phyloP scores from a whole-genome alignment of 2,113 vertebrate species.

The Hiodon alosoides region DNA sequence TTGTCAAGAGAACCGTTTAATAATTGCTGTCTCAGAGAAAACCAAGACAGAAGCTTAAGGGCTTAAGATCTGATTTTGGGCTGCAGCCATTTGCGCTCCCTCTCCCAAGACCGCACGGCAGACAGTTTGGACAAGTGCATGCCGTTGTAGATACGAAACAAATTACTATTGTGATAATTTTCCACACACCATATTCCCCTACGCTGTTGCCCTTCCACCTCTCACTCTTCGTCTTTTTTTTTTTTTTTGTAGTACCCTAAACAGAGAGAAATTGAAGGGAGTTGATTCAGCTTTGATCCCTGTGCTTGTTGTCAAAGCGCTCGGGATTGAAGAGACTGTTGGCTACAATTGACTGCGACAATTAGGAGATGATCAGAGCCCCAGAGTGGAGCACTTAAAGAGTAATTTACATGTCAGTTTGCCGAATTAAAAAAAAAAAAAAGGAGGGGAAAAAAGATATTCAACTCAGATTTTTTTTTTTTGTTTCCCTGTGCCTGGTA shows the following conservation, averaged over 20 bases:
- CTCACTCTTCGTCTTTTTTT: slow-evolving; percentile 60
- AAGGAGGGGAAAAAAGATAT: slow-evolving; percentile 71
- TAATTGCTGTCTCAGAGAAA: too few species aligned
- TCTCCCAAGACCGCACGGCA: too few species aligned
- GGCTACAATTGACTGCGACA: slow-evolving; percentile 99
- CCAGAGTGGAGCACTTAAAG: slow-evolving; percentile 93
- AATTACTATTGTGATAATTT: slow-evolving; percentile 63
- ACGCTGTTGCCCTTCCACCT: slow-evolving; percentile 71
- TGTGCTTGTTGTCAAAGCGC: slow-evolving; percentile 91
- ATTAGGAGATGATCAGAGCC: slow-evolving; percentile 95
- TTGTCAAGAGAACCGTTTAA: too few species aligned
- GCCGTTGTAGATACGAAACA: slow-evolving; percentile 59
- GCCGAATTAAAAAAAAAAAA: slow-evolving; percentile 76
- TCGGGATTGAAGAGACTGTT: slow-evolving; percentile 95
- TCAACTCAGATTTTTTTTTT: slow-evolving; percentile 71
- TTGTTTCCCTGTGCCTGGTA: slow-evolving; percentile 83
- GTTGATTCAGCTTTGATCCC: slow-evolving; percentile 88
- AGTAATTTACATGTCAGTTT: slow-evolving; percentile 99
- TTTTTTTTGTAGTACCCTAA: slow-evolving; percentile 73
- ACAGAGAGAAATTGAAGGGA: slow-evolving; percentile 75
- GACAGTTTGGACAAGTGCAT: slow-evolving; percentile 29
- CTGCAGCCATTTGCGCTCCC: not conserved
- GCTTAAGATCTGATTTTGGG: slow-evolving; percentile 45
- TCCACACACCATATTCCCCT: slow-evolving; percentile 56
- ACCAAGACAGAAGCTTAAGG: slow-evolving; percentile 16